Conservation (phyloP, 1,140 invertebrate species). For the Eulimnadia texana region DNA sequence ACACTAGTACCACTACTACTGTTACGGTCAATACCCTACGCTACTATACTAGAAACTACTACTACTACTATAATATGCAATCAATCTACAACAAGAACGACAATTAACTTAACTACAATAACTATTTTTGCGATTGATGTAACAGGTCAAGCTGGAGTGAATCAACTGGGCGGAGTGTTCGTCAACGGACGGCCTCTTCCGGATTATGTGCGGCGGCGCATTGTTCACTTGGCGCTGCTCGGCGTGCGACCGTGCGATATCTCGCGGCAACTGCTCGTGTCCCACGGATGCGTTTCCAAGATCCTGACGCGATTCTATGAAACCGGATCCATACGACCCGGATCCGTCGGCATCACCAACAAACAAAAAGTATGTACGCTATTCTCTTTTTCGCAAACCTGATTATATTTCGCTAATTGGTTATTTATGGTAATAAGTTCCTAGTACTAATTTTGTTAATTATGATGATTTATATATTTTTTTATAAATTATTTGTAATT, state of each 20-base stretch:
- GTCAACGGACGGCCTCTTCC: slow-evolving; percentile 89
- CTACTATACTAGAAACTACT: too few relatives aligned
- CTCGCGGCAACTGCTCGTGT: slow-evolving; percentile 82
- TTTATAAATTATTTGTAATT: neutral
- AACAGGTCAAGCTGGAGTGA: slow-evolving; percentile 81
- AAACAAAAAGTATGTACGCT: slow-evolving; percentile 3
- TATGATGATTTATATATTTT: neutral
- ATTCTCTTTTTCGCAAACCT: neutral
- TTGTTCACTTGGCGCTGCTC: slow-evolving; percentile 81
- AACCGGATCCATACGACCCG: slow-evolving; percentile 79
- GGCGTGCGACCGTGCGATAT: slow-evolving; percentile 87
- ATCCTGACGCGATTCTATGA: slow-evolving; percentile 93
- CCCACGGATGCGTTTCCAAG: slow-evolving; percentile 91
- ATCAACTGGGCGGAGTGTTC: slow-evolving; percentile 90
- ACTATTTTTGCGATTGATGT: neutral
- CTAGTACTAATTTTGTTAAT: neutral
- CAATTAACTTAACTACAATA: too few relatives aligned
- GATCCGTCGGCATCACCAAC: slow-evolving; percentile 50
- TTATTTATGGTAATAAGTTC: neutral
- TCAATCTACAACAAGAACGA: too few relatives aligned
- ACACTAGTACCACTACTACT: too few relatives aligned
- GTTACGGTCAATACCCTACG: too few relatives aligned
- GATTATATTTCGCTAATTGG: neutral
- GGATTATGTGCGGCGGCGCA: slow-evolving; percentile 79
- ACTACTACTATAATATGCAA: too few relatives aligned